Base-by-base conservation (phyloP, 2,797 vertebrate genomes). In the Pseudochaenichthys georgianus region DNA sequence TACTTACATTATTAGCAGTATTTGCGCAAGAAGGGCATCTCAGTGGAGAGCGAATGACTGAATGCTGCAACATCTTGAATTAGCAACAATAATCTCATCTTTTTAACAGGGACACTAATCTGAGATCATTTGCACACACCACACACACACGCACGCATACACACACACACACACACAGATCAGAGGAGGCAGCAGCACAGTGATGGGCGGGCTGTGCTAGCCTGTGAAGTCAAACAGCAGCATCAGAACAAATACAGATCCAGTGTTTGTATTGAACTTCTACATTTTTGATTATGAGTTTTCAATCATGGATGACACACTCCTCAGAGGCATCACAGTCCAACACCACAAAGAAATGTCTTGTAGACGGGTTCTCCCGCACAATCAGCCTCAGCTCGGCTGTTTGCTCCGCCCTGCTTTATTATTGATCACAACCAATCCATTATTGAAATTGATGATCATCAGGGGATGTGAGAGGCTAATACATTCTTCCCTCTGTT, bases 271-370 rank as follows among this genome's bases (percentile, higher is more conserved):
- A 93, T 92, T 92, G 86, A 93, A 92, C 89, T 70, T 68, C 82
- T 93, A 89, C 89, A 94, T 94, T 93, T 94, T 93, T 93, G 89
- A 94, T 92, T 84, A 79, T 67, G 70, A 84, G 63, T 64, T 69
- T 92, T 93, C 83, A 88, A 94, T 92, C 88, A 94, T 93, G 75
- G 72, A 94, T 93, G 74, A 42, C 64, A 70, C 87, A 77, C 77
- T 86, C 82, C 88, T 88, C 86, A 76, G 79, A 88, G 74, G 77
- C 87, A 80, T 80, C 78, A 23, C 80, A 87, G 90, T 86, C 89
- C 83, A 88, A 87, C 68, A 73, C 69, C 88, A 87, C 83, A 86
- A 84, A 80, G 84, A 85, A 51, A 77, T 31, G 71, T 77, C 82
- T 78, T 85, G 77, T 76, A 79, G 81, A 86, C 13, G 69, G 72